phyloP scores from a whole-genome alignment of 2,797 vertebrate species.

The Salmo trutta region DNA sequence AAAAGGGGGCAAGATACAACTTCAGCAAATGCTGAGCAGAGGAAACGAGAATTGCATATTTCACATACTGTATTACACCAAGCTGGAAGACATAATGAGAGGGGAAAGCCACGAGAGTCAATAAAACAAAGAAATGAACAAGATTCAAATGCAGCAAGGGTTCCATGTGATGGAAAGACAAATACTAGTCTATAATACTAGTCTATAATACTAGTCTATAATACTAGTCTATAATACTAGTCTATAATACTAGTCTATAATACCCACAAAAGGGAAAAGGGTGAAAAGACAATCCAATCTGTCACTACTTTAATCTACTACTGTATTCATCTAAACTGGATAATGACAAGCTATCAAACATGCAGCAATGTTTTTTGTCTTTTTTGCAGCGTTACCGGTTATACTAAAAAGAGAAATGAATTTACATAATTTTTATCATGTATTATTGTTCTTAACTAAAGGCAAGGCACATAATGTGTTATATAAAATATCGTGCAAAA shows the following conservation, averaged over 20 bases:
- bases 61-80: conserved; percentile 38
- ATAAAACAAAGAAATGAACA: neutral
- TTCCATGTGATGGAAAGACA: conserved; percentile 42
- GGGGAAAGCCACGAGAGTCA: conserved; percentile 20
- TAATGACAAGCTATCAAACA: conserved; percentile 79
- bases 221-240: too few species aligned
- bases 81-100: conserved; percentile 69
- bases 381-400: conserved; percentile 74
- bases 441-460: conserved; percentile 86
- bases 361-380: conserved; percentile 77
- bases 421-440: conserved; percentile 55
- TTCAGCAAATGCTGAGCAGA: neutral
- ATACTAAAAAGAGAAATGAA: conserved; percentile 62
- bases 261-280: conserved; percentile 14
- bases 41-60: conserved; percentile 67
- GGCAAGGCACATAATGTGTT: conserved; percentile 99
- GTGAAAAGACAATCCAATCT: conserved; percentile 16
- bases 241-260: neutral
- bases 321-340: conserved; percentile 50
- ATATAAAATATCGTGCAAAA: conserved; percentile 95
- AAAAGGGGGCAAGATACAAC: conserved; percentile 4
- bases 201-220: too few species aligned
- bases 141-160: conserved; percentile 22
- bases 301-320: conserved; percentile 44
- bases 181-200: conserved; percentile 7